Evolutionary conservation across 2,888 invertebrate species (phyloP), one percentile per base, ranked within the genome.

Genomic region (Crossocerus cetratus): DNA sequence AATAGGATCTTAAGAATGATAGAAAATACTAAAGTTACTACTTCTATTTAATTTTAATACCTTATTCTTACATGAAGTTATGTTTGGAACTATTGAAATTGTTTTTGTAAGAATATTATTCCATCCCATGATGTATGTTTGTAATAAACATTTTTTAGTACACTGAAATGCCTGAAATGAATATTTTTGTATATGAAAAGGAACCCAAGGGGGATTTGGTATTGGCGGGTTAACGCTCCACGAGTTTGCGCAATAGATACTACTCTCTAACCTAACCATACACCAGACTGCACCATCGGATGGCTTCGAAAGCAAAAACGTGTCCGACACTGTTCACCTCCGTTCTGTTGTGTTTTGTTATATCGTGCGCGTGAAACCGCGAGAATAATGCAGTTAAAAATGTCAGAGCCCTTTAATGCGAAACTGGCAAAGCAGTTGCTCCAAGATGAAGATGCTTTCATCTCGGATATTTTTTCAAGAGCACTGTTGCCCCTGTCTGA

Each of bases 381-480:
- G 11, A 59, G 11, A 65, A 88, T 79, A 69, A 88, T 88, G 88
- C 86, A 89, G 76, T 84, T 89, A 74, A 88, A 86, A 84, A 88
- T 87, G 87, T 61, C 80, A 64, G 85, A 86, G 45, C 61, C 76
- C 42, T 90, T 91, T 76, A 87, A 91, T 74, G 58, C 74, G 11
- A 90, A 89, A 71, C 76, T 85, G 69, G 83, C 88, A 3, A 90
- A 88, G 90, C 91, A 90, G 87, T 91, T 87, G 76, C 83, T 94
- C 57, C 85, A 88, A 59, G 91, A 91, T 72, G 94, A 94, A 87
- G 91, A 93, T 66, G 90, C 91, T 81, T 94, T 93, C 83, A 89
- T 94, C 66, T 92, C 92, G 77, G 91, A 92, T 83, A 89, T 94
- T 59, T 93, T 94, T 83, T 92, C 92, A 3, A 90, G 91, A 66